Base-by-base conservation (phyloP, 1,140 invertebrate genomes). In the Hyles vespertilio region DNA sequence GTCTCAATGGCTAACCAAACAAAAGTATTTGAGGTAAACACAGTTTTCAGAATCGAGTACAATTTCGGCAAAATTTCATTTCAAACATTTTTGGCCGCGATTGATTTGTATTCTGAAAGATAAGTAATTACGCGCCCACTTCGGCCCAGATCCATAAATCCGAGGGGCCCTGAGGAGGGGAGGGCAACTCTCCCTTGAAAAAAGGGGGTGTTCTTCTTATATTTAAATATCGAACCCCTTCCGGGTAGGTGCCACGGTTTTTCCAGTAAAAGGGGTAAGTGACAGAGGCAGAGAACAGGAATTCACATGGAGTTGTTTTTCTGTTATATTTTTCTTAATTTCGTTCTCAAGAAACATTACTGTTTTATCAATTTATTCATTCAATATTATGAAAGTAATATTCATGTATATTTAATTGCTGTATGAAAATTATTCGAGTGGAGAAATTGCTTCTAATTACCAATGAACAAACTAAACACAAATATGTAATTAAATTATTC, bases 141-240 rank as follows among this genome's bases (percentile, higher is more conserved):
- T 72, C 70, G 67, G 78, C 76, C 69, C 74, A 84, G 83, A 88
- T 88, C 85, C 84, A 88, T 88, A 88, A 86, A 88, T 88, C 85
- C 84, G 70, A 69, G 77, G 75, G 72, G 61, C 57, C 46, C 22
- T 12, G 54, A 44, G 54, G 54, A 22, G 74, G 73, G 69, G 63
- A 56, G 67, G 63, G 12, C 56, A 61, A 44, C 57, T 54, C 77
- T 67, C 77, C 84, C 76, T 78, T 77, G 69, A 84, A 88, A 88
- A 87, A 87, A 79, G 81, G 84, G 83, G 83, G 81, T 74, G 74
- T 79, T 85, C 81, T 88, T 88, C 85, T 86, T 88, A 86, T 88
- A 88, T 88, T 88, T 88, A 86, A 86, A 88, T 88, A 88, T 88
- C 80, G 83, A 76, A 82, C 83, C 80, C 84, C 83, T 87, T 86